Base-by-base conservation (phyloP, 1,140 invertebrate species). In the Drosophila burlai region DNA sequence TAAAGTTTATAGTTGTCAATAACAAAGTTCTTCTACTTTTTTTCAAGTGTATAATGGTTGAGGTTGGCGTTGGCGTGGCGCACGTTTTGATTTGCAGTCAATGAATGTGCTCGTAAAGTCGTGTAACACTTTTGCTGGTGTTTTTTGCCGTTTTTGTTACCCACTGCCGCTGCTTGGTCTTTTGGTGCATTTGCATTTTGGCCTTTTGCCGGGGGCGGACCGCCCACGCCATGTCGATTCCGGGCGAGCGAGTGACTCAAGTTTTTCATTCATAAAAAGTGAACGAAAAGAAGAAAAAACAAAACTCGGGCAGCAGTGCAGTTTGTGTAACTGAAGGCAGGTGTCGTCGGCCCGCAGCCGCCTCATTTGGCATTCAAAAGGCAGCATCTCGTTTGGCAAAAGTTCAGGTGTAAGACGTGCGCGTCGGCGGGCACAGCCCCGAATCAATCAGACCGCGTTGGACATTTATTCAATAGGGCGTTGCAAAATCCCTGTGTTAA, bases 11-110 rank as follows among this genome's bases (percentile, higher is more conserved):
- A 1, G 15, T n/a, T 34, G 4, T n/a, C 3, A 5, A 36, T 26
- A 5, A 11, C 26, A n/a, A 5, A 21, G 3, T 24, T 26, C 0
- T 13, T 0, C 2, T 2, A 2, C 2, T 36, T 31, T 45, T 46
- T 71, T 24, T 24, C n/a, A 1, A 24, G 40, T 68, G 63, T 8
- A 31, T 16, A 21, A 31, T 72, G 52, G 43, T 42, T 45, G 50
- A 29, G 54, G 68, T 78, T 79, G 74, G 76, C 77, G 73, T 84
- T 84, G 81, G 69, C 80, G 81, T 83, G 58, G 78, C 58, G 84
- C 83, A 89, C 83, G 83, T 89, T 89, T 83, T 86, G 84, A 87
- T 87, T 89, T 83, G 62, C 81, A 87, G 81, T 89, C 84, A 84
- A 89, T 87, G 84, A 84, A 87, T 83, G 83, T 50, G 80, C 80